Evolutionary conservation across 2,113 vertebrate genomes (phyloP), one percentile per base, ranked within the genome.

Genomic region (Microtus ochrogaster): DNA sequence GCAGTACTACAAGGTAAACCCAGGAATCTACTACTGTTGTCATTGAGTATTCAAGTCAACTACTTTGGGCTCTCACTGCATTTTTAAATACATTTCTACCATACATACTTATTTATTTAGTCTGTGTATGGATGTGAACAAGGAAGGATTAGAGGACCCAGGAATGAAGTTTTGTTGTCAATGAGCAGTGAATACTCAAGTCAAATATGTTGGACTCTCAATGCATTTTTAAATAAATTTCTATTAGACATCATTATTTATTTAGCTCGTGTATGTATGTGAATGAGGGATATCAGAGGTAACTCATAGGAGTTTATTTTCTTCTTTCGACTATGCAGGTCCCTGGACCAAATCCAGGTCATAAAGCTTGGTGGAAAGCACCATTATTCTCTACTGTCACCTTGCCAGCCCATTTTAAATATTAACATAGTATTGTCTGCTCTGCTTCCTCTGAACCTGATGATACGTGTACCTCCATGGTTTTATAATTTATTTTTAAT

Each of bases 1-100:
- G 76, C 94, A 65, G 97, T 98, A 77, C 85, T 96, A 93, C 98
- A 96, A 98, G 98, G 99, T 99, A 98, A 84, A 98, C 41, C 79
- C 10, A 63, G 26, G 26, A 89, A 28, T 58, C 17, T 17, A 19
- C 16, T 58, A 19, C 17, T 58, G 55, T 58, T 58, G 55, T 58
- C 17, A 58, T 58, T 58, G 55, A 58, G 55, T 58, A 58, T 19
- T 19, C 55, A 58, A 58, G 55, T 58, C 55, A 58, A 58, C 55
- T 58, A 58, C 19, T 58, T 58, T 58, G 55, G 55, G 55, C 17
- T 58, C 55, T 21, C 55, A 58, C 16, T 58, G 55, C 55, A 58
- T 58, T 58, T 58, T 21, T 58, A 58, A 58, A 21, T 58, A 21
- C 1, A 58, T 58, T 58, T 58, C 55, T 58, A 58, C 55, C 19